Conservation (phyloP, 2,888 invertebrate genomes). For the Congeria kusceri region DNA sequence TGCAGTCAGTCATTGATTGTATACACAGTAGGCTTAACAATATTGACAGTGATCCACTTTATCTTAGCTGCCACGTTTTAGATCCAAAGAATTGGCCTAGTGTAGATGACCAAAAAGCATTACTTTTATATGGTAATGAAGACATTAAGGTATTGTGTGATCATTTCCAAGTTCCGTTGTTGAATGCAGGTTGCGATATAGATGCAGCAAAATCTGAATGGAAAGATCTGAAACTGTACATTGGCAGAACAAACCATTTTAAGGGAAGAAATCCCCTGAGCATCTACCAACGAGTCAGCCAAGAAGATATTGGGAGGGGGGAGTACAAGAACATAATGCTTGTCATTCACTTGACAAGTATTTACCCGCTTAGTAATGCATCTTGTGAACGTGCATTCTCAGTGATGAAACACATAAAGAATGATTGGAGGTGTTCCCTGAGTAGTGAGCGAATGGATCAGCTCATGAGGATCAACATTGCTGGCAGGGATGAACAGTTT, state of each 20-base stretch:
- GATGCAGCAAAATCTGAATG: neutral
- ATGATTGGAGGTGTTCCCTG: constrained; percentile 1
- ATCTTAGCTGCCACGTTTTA: constrained; percentile 20
- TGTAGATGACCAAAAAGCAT: neutral
- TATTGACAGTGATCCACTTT: constrained; percentile 1
- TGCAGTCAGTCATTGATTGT: constrained; percentile 25
- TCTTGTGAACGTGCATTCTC: neutral
- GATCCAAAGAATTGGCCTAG: constrained; percentile 43
- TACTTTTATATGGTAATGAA: neutral
- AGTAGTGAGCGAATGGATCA: neutral
- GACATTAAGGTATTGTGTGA: neutral
- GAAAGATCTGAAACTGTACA: neutral
- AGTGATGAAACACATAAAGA: neutral
- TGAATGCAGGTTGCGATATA: constrained; percentile 34
- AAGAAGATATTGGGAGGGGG: neutral
- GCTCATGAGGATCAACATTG: neutral
- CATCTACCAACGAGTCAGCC: neutral
- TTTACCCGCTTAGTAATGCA: neutral
- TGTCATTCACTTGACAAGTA: neutral
- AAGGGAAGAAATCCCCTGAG: neutral
- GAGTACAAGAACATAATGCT: constrained; percentile 1
- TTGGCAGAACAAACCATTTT: neutral
- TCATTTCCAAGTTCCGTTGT: neutral
- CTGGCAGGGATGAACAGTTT: no score
- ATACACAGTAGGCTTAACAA: constrained; percentile 18